A percentile compares a stretch with the other conserved stretches of the same genome.
Evolutionary conservation across 2,888 invertebrate genomes (phyloP).

Genomic region (Spodoptera exigua): DNA sequence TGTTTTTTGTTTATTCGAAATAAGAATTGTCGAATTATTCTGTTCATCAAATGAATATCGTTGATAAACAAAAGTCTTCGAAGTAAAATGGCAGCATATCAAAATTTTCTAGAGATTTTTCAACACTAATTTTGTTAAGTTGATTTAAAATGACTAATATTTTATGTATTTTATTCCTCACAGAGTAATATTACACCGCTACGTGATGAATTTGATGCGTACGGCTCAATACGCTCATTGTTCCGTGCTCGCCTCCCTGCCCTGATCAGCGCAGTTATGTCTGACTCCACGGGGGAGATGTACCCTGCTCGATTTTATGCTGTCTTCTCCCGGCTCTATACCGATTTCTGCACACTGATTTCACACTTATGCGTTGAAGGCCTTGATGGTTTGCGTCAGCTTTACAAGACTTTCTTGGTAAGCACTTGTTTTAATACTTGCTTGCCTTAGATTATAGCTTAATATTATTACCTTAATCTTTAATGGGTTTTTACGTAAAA

Average conservation of each 20-base stretch:
- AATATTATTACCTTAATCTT: background rate
- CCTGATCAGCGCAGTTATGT: conserved; percentile 67
- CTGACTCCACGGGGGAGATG: conserved; percentile 58
- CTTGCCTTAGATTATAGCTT: background rate
- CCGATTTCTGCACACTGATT: conserved; percentile 72
- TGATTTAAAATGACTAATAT: background rate
- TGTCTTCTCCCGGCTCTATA: conserved; percentile 68
- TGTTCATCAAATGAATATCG: background rate
- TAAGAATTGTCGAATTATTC: background rate
- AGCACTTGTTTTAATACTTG: too few species aligned
- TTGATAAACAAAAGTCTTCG: too few species aligned
- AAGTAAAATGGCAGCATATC: too few species aligned
- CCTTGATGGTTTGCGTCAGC: conserved; percentile 60
- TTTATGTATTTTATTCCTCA: background rate
- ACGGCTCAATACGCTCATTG: conserved; percentile 64
- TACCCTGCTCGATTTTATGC: conserved; percentile 70
- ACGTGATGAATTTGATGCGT: conserved; percentile 63
- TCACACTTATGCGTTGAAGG: conserved; percentile 66
- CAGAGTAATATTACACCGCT: conserved; percentile 63
- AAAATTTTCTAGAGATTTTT: too few species aligned
- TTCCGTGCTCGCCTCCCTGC: conserved; percentile 70
- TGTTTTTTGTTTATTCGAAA: background rate
- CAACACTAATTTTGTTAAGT: too few species aligned
- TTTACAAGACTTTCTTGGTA: conserved; percentile 68
- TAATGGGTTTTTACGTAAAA: too few species aligned